phyloP scores from a whole-genome alignment of 2,888 invertebrate species.

The Volucella zonaria region DNA sequence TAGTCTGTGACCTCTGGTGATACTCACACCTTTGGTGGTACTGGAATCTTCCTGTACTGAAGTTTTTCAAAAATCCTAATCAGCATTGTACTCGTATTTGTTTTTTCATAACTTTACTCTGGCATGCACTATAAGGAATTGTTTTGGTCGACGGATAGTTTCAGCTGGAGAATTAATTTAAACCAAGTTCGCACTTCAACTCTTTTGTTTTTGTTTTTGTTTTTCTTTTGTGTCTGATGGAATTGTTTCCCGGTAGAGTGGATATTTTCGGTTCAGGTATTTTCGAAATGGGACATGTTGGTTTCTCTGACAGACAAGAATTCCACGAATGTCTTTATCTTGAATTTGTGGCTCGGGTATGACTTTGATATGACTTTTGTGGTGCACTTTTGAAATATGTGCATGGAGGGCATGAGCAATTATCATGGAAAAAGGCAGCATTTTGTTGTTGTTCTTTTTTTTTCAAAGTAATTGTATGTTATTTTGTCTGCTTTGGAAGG shows the following conservation, averaged over 20 bases:
- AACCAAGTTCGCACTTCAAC: conserved; percentile 47
- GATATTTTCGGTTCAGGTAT: conserved; percentile 21
- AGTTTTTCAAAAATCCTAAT: too few relatives aligned
- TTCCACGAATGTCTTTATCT: conserved; percentile 35
- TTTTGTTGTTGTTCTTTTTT: neutral
- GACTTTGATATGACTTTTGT: conserved; percentile 19
- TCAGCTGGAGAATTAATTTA: neutral
- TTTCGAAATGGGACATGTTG: conserved; percentile 24
- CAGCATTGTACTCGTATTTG: neutral
- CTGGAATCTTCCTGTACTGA: too few relatives aligned
- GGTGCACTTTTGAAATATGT: conserved; percentile 7
- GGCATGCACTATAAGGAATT: neutral
- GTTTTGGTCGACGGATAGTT: neutral
- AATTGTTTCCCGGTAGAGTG: conserved; percentile 36
- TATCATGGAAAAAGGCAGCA: neutral
- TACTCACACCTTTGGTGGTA: too few relatives aligned
- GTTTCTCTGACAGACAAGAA: neutral
- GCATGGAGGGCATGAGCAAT: neutral
- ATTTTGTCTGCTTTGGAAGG: conserved; percentile 36
- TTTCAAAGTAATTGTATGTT: conserved; percentile 44
- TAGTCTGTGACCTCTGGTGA: neutral
- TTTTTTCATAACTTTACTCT: conserved; percentile 7
- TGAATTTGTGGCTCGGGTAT: conserved; percentile 5
- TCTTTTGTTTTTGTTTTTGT: conserved; percentile 49
- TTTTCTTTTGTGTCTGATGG: neutral